Evolutionary conservation across 2,113 vertebrate genomes (phyloP).

Genomic region (Parus major): DNA sequence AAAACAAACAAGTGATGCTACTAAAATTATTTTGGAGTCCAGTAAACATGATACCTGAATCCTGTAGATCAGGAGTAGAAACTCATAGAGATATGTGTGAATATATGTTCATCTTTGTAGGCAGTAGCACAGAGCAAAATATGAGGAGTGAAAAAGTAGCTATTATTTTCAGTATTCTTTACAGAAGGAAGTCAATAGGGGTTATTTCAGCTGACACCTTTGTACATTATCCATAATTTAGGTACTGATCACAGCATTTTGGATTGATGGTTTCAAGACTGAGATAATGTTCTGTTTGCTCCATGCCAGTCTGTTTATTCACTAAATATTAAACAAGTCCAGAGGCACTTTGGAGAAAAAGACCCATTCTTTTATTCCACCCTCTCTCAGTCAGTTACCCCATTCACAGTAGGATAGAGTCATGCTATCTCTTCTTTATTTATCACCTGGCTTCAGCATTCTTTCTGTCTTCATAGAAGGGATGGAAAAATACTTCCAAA

Average conservation of each 20-base stretch:
- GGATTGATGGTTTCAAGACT: not conserved
- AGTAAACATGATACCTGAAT: not conserved
- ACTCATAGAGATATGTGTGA: rapidly evolving
- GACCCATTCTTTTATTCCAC: rapidly evolving
- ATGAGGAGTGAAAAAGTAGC: rapidly evolving
- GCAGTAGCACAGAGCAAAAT: not conserved
- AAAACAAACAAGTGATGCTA: not conserved
- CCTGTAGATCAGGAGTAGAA: not conserved
- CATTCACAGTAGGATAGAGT: not conserved
- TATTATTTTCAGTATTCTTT: not conserved
- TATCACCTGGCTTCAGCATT: not conserved
- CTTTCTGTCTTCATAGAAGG: not conserved
- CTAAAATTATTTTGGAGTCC: not conserved
- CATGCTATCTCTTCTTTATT: not conserved
- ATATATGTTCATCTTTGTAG: not conserved
- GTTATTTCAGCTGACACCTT: not conserved
- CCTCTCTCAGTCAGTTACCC: not conserved
- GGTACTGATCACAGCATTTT: not conserved
- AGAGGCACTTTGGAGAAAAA: not conserved
- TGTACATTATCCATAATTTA: not conserved
- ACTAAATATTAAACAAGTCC: not conserved
- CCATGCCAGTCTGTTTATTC: not conserved
- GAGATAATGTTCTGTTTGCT: not conserved
- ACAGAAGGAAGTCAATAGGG: not conserved
- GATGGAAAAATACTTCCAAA: not conserved